Percentiles rank a stretch among this genome's conserved stretches.
Evolutionary conservation across 2,888 invertebrate genomes (phyloP).

Genomic region (Salpingus planirostris): DNA sequence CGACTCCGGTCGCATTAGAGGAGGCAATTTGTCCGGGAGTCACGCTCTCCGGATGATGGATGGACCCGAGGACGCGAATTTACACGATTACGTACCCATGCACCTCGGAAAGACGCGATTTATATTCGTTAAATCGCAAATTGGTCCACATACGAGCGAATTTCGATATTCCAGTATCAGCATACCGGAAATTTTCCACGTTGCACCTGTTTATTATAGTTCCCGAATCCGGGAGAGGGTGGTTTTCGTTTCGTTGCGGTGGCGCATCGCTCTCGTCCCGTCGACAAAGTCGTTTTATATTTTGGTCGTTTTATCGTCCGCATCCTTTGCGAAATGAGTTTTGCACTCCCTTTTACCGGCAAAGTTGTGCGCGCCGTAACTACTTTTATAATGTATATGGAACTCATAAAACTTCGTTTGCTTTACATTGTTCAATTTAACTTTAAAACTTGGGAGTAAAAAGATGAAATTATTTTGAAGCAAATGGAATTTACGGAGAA

Average conservation of each 20-base stretch:
- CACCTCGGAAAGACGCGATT: slow-evolving; percentile 16
- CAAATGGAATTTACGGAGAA: slow-evolving; percentile 36
- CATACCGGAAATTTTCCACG: too few species aligned
- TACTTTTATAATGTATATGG: slow-evolving; percentile 38
- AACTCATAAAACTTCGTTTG: slow-evolving; percentile 38
- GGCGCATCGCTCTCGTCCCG: too few species aligned
- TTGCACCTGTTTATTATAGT: too few species aligned
- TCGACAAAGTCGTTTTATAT: too few species aligned
- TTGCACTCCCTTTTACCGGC: slow-evolving; percentile 26
- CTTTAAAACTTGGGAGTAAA: slow-evolving; percentile 33
- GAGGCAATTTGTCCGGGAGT: slow-evolving; percentile 20
- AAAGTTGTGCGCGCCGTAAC: slow-evolving; percentile 31
- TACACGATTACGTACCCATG: slow-evolving; percentile 19
- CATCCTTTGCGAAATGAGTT: slow-evolving; percentile 25
- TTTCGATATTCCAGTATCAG: too few species aligned
- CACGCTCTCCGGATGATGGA: slow-evolving; percentile 20
- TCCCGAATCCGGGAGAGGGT: too few species aligned
- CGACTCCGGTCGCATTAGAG: too few species aligned
- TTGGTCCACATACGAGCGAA: too few species aligned
- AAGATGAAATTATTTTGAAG: slow-evolving; percentile 38
- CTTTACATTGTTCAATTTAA: slow-evolving; percentile 39
- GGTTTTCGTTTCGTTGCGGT: too few species aligned
- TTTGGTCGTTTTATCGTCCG: slow-evolving; percentile 24
- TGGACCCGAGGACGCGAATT: slow-evolving; percentile 17
- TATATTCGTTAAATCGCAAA: too few species aligned